These are phyloP conservation scores for Andrena marginata DNA, from an alignment of 2,888 invertebrate genomes.

Conservation along the genomic window DNA sequence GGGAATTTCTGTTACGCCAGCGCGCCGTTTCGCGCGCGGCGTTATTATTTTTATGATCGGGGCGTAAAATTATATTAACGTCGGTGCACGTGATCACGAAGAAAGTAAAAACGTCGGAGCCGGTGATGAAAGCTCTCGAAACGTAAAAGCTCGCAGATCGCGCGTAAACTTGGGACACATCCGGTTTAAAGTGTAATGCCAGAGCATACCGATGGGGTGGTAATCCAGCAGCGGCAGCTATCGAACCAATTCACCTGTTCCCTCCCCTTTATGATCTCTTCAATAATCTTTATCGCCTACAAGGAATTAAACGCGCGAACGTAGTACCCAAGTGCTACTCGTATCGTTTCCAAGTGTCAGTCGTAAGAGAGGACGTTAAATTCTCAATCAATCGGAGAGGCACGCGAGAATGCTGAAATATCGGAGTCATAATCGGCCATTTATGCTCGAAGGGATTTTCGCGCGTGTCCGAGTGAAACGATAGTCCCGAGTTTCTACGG, in stretches of 20 bases:
- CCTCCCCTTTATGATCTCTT: conserved; percentile 10
- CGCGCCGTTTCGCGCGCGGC: not conserved
- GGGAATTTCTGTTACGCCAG: not conserved
- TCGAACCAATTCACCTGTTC: conserved; percentile 66
- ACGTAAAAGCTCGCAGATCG: conserved; percentile 6
- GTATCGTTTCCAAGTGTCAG: not conserved
- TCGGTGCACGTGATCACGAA: not conserved
- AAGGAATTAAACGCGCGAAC: not conserved
- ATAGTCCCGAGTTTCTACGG: conserved; percentile 20
- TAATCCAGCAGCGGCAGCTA: conserved; percentile 65
- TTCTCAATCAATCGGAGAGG: conserved; percentile 10
- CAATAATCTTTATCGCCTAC: not conserved
- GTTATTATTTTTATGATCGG: conserved; percentile 5
- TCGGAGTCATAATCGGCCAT: conserved; percentile 14
- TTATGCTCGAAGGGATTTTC: conserved; percentile 20
- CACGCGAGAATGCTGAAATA: not conserved
- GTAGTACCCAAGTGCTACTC: not conserved
- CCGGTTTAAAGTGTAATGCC: conserved; percentile 67
- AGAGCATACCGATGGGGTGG: conserved; percentile 49
- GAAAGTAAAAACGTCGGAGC: conserved; percentile 9
- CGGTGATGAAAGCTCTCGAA: not conserved
- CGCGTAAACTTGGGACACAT: conserved; percentile 50
- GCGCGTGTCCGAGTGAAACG: conserved; percentile 13
- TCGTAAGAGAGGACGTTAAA: conserved; percentile 49
- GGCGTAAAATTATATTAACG: conserved; percentile 42